Evolutionary conservation across 2,888 invertebrate species (phyloP).

Genomic region (Mythimna lalbum): DNA sequence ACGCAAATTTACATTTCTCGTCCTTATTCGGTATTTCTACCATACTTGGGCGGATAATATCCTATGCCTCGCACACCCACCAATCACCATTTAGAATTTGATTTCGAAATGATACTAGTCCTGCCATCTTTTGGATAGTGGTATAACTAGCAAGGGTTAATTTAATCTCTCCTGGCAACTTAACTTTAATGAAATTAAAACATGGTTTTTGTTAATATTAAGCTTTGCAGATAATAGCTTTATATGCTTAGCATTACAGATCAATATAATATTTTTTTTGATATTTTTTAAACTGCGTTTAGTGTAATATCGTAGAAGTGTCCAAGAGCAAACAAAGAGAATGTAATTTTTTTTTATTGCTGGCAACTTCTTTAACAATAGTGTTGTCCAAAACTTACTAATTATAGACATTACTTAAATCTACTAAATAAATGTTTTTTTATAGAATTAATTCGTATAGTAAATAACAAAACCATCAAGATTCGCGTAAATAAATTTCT

Average conservation of each 20-base stretch:
- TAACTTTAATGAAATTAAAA: conserved; percentile 23
- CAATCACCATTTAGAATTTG: conserved; percentile 73
- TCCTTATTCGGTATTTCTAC: conserved; percentile 76
- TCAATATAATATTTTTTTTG: no score
- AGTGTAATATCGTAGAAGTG: background rate
- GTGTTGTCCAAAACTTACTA: conserved; percentile 26
- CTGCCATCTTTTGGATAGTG: conserved; percentile 69
- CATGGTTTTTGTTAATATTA: background rate
- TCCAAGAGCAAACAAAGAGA: conserved; percentile 15
- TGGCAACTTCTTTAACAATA: background rate
- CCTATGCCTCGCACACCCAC: conserved; percentile 66
- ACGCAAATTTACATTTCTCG: conserved; percentile 73
- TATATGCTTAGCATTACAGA: no score
- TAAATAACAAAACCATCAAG: no score
- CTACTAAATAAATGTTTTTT: background rate
- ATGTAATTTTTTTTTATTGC: background rate
- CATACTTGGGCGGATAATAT: conserved; percentile 79
- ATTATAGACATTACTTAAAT: background rate
- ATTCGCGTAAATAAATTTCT: no score
- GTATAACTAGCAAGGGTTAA: conserved; percentile 14
- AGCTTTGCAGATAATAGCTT: no score
- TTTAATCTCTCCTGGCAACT: conserved; percentile 20
- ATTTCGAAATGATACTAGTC: conserved; percentile 57
- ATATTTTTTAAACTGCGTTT: background rate
- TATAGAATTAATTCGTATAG: background rate